Conservation (phyloP, 2,113 vertebrate genomes). For the Carollia perspicillata region DNA sequence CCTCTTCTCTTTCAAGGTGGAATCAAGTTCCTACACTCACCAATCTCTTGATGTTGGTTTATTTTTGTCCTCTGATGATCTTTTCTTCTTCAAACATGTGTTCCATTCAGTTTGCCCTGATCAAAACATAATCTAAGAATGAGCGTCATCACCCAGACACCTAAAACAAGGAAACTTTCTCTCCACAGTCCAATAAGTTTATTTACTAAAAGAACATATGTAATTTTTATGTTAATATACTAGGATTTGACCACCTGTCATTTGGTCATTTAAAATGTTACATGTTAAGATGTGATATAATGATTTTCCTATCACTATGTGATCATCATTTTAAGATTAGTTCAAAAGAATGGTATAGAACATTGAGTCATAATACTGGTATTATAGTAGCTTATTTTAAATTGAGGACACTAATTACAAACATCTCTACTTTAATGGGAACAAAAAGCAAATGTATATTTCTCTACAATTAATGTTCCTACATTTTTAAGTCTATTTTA, state of each 20-base stretch:
- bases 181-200: slow-evolving; percentile 62
- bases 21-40: background rate
- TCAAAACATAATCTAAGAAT: slow-evolving; percentile 59
- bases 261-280: slow-evolving; percentile 41
- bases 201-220: slow-evolving; percentile 62
- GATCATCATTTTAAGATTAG: slow-evolving; percentile 59
- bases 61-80: background rate
- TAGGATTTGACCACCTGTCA: slow-evolving; percentile 58
- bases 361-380: slow-evolving; percentile 19
- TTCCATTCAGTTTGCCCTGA: background rate
- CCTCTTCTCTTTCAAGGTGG: background rate
- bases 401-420: slow-evolving; percentile 21
- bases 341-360: slow-evolving; percentile 22
- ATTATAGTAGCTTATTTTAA: slow-evolving; percentile 23
- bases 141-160: slow-evolving; percentile 34
- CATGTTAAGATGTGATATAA: background rate
- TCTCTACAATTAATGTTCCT: slow-evolving; percentile 16
- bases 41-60: background rate
- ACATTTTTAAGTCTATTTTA: background rate
- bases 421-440: background rate
- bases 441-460: background rate
- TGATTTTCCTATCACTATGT: slow-evolving; percentile 12
- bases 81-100: background rate
- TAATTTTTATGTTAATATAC: slow-evolving; percentile 50
- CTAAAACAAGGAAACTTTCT: slow-evolving; percentile 51